Percentiles rank a stretch among this genome's conserved stretches.
phyloP scores from a whole-genome alignment of 1,140 invertebrate genomes.

The Tenebrio molitor region DNA sequence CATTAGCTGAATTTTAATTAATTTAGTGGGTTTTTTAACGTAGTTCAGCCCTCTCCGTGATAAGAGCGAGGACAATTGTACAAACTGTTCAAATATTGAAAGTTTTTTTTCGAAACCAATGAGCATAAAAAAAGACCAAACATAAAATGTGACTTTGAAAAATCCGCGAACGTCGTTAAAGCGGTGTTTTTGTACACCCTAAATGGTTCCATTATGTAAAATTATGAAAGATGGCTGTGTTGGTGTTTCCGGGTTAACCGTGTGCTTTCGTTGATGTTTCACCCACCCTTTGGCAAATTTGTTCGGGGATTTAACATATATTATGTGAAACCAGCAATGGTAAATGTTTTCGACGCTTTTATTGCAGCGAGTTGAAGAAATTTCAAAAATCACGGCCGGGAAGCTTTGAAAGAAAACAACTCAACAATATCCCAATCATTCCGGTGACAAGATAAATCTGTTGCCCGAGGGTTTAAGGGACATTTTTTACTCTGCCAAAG shows the following conservation, averaged over 20 bases:
- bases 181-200: too few relatives aligned
- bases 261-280: slow-evolving; percentile 20
- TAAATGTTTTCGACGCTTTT: too few relatives aligned
- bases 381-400: not conserved
- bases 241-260: slow-evolving; percentile 25
- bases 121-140: too few relatives aligned
- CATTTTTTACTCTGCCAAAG: slow-evolving; percentile 1
- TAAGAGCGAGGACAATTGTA: too few relatives aligned
- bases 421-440: not conserved
- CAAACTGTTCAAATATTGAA: not conserved
- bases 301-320: slow-evolving; percentile 5
- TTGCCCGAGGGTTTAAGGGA: not conserved
- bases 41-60: too few relatives aligned
- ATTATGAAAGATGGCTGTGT: slow-evolving; percentile 34
- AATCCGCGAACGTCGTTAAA: not conserved
- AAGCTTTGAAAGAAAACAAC: not conserved
- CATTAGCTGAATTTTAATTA: too few relatives aligned
- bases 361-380: too few relatives aligned
- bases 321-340: not conserved
- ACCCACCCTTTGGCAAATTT: slow-evolving; percentile 22
- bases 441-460: not conserved
- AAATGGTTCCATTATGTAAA: slow-evolving; percentile 23
- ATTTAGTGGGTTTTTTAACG: too few relatives aligned
- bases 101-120: too few relatives aligned
- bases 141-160: not conserved